Base-by-base conservation (phyloP, 1,140 invertebrate genomes). In the Panagrolaimus sp. region DNA sequence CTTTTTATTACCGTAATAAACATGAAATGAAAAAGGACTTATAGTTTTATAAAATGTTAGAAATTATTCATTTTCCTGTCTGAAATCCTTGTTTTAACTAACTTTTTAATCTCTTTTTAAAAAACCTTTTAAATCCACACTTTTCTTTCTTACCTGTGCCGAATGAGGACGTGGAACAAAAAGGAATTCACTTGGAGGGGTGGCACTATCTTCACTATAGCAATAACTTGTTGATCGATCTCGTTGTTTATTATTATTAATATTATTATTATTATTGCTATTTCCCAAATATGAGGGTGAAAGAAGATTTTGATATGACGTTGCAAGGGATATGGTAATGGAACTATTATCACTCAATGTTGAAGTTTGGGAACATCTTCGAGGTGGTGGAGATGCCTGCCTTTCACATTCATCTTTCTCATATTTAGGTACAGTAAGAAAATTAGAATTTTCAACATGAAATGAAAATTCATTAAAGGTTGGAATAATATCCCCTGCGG, bases 281-380 rank as follows among this genome's bases (percentile, higher is more conserved):
- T 76, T 45, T 9, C 24, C 32, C 15, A 44, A 82, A 17, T 65
- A 32, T n/a, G 71, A 17, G 2, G 75, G 75, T 32, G 76, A 78
- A 17, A 76, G 65, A 21, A 76, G 47, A 21, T 72, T 77, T 67
- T 78, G 76, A 68, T 78, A 80, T 15, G 69, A 74, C n/a, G 46
- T 68, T 47, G 48, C 79, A 55, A 72, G 28, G 1, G 78, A 73
- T 15, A 68, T 75, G 0, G 68, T 65, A 17, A 69, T 43, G 7
- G 74, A 78, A 21, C 71, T 76, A 24, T 74, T 71, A 26, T 81
- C 78, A 15, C 58, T 66, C 12, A 71, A 12, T 17, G 79, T 77
- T 14, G 79, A 82, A n/a, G 76, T 67, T 12, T 69, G 66, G 1
- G 63, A 68, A 45, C 76, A 75, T 21, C 76, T 69, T 58, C 79